Conservation (phyloP, 2,888 invertebrate species). For the Drosophila conformis region DNA sequence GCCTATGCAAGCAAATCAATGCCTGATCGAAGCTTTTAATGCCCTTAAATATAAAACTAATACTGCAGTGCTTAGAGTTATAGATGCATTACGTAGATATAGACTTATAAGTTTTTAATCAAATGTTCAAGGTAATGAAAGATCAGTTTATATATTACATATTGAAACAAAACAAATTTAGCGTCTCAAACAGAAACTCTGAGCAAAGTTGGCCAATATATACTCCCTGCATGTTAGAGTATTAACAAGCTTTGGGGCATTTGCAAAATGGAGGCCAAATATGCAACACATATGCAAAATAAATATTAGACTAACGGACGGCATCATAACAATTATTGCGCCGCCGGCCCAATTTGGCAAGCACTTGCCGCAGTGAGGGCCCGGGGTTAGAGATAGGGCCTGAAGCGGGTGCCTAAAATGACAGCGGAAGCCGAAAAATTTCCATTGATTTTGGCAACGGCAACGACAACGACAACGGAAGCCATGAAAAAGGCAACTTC, state of each 20-base stretch:
- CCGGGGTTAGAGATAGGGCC: conserved; percentile 1
- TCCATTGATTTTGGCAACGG: conserved; percentile 77
- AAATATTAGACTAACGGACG: conserved; percentile 75
- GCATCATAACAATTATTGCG: conserved; percentile 79
- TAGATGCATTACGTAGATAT: not conserved
- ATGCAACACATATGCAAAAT: conserved; percentile 74
- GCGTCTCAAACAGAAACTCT: not conserved
- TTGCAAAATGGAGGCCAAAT: conserved; percentile 30
- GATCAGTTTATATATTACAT: not conserved
- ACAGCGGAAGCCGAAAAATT: conserved; percentile 73
- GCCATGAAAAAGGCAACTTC: conserved; percentile 66
- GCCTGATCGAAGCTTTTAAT: conserved; percentile 27
- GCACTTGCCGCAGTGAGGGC: conserved; percentile 20
- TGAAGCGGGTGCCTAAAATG: conserved; percentile 35
- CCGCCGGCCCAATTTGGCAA: conserved; percentile 68
- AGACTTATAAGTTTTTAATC: not conserved
- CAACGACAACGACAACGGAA: conserved; percentile 65
- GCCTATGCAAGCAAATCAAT: conserved; percentile 23
- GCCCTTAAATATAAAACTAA: conserved; percentile 20
- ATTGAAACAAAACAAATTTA: not conserved
- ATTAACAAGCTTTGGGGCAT: conserved; percentile 27
- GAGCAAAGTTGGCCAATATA: not conserved
- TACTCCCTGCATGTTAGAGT: conserved; percentile 22
- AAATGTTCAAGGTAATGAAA: not conserved
- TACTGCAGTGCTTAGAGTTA: not conserved